A percentile compares a stretch with the other conserved stretches of the same genome.
These are phyloP conservation scores for Brachypterus glaber DNA, from an alignment of 2,888 invertebrate species.

Conservation along the genomic window DNA sequence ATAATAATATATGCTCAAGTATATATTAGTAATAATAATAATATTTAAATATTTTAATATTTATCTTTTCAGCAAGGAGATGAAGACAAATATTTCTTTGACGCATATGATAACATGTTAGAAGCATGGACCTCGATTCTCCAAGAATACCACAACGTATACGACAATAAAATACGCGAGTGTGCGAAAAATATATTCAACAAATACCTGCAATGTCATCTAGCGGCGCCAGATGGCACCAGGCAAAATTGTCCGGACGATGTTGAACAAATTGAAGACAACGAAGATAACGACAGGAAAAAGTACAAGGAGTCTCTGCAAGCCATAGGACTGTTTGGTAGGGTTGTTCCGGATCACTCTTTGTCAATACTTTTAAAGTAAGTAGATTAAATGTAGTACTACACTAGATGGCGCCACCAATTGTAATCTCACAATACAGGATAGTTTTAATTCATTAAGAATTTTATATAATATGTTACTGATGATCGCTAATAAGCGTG, in stretches of 20 bases:
- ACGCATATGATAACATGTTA: slow-evolving; percentile 59
- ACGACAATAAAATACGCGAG: slow-evolving; percentile 31
- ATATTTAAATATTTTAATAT: too few relatives aligned
- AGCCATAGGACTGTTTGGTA: slow-evolving; percentile 59
- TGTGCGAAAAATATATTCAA: slow-evolving; percentile 57
- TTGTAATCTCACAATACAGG: too few relatives aligned
- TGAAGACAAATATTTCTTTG: slow-evolving; percentile 50
- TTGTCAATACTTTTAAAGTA: slow-evolving; percentile 53
- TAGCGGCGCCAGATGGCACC: slow-evolving; percentile 72
- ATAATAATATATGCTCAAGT: too few relatives aligned
- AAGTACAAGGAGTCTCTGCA: slow-evolving; percentile 64
- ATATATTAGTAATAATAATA: too few relatives aligned
- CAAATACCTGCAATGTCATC: slow-evolving; percentile 67
- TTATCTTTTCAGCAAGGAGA: slow-evolving; percentile 39
- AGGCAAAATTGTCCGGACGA: slow-evolving; percentile 41
- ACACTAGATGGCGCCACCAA: too few relatives aligned
- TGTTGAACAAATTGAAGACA: slow-evolving; percentile 52
- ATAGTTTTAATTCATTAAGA: too few relatives aligned
- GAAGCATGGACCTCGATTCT: slow-evolving; percentile 57
- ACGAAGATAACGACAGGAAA: slow-evolving; percentile 56
- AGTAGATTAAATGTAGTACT: too few relatives aligned
- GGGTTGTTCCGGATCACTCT: slow-evolving; percentile 55
- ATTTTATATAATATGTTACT: too few relatives aligned
- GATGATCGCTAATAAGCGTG: too few relatives aligned
- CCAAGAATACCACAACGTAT: slow-evolving; percentile 32